Evolutionary conservation across 1,140 invertebrate genomes (phyloP).

Genomic region (Wiebesia pumilae): DNA sequence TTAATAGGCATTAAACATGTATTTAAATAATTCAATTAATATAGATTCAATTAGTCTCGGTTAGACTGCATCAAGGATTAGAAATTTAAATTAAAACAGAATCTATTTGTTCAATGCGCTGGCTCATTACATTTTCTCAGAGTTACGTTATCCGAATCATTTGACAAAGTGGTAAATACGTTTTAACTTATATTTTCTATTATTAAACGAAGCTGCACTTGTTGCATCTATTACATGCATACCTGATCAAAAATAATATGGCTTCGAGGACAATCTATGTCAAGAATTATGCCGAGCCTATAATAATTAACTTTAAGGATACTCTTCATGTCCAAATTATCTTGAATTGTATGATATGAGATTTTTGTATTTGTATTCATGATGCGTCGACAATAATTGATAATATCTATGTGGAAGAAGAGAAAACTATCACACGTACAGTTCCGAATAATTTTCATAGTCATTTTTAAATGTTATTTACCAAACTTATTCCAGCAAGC

Average conservation of each 20-base stretch:
- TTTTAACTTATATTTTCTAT: not conserved
- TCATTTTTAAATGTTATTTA: not conserved
- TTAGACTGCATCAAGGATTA: too few species aligned
- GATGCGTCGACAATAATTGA: slow-evolving; percentile 38
- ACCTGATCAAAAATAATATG: slow-evolving; percentile 55
- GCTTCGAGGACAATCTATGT: slow-evolving; percentile 61
- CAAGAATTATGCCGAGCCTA: slow-evolving; percentile 60
- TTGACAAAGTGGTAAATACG: too few species aligned
- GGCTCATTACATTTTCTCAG: too few species aligned
- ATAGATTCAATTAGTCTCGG: too few species aligned
- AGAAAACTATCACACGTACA: not conserved
- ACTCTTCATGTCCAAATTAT: slow-evolving; percentile 52
- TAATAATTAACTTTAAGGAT: slow-evolving; percentile 62
- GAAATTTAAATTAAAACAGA: too few species aligned
- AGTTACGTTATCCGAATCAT: too few species aligned
- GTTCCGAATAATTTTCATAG: not conserved
- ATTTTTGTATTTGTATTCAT: slow-evolving; percentile 37
- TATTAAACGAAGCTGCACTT: not conserved
- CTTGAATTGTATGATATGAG: slow-evolving; percentile 50
- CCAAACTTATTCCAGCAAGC: slow-evolving; percentile 55
- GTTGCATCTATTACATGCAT: not conserved
- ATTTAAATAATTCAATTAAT: too few species aligned
- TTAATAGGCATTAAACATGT: too few species aligned
- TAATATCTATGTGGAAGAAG: slow-evolving; percentile 34
- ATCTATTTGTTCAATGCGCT: too few species aligned